Percentiles rank a stretch among this genome's conserved stretches.
phyloP scores from a whole-genome alignment of 1,140 invertebrate species.

The Diuraphis noxia region DNA sequence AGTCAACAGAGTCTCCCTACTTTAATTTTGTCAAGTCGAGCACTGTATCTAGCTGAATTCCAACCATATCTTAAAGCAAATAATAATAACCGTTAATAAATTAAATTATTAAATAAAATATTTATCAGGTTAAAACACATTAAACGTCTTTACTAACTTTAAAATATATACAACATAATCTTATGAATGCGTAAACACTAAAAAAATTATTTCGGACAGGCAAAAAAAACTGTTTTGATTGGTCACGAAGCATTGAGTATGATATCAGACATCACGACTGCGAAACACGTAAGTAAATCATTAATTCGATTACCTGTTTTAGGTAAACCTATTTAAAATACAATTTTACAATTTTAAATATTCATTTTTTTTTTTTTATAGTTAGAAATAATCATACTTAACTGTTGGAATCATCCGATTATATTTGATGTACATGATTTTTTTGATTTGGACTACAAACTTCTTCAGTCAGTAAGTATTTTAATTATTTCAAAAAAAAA shows the following conservation, averaged over 20 bases:
- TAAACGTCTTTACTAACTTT: neutral
- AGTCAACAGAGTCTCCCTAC: too few relatives aligned
- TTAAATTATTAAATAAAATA: neutral
- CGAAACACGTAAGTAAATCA: neutral
- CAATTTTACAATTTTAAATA: neutral
- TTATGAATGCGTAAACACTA: neutral
- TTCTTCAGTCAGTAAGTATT: slow-evolving; percentile 30
- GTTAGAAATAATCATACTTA: slow-evolving; percentile 9
- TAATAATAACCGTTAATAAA: neutral
- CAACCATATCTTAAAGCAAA: neutral
- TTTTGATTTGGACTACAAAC: slow-evolving; percentile 30
- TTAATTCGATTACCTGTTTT: neutral
- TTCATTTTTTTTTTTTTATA: neutral
- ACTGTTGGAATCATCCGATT: slow-evolving; percentile 32
- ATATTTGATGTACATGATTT: slow-evolving; percentile 24
- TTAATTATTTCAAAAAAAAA: neutral
- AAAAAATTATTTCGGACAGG: neutral
- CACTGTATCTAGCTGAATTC: neutral
- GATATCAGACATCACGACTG: neutral
- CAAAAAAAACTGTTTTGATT: slow-evolving; percentile 2
- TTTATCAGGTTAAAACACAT: neutral
- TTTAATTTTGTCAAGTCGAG: too few relatives aligned
- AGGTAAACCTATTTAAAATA: neutral
- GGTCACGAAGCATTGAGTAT: neutral
- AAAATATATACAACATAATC: neutral